Evolutionary conservation across 2,113 vertebrate species (phyloP).

Genomic region (Papio anubis): DNA sequence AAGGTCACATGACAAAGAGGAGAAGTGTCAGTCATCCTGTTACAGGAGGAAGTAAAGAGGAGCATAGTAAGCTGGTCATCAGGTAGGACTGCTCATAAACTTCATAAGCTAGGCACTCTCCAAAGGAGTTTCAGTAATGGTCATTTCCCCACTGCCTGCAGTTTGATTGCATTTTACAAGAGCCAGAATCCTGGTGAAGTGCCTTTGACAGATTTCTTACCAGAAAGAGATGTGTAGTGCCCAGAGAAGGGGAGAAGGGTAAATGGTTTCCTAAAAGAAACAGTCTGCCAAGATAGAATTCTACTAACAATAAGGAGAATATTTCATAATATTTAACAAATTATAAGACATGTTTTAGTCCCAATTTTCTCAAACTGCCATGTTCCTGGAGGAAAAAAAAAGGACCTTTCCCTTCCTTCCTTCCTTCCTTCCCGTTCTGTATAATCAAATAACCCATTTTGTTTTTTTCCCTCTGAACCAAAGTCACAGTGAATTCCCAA

Average conservation of each 20-base stretch:
- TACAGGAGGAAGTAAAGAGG: accelerated
- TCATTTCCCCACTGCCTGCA: accelerated
- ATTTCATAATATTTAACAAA: not conserved
- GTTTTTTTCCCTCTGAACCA: not conserved
- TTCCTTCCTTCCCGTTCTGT: too few relatives aligned
- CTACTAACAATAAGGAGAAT: not conserved
- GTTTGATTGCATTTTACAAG: not conserved
- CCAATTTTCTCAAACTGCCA: not conserved
- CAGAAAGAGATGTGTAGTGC: not conserved
- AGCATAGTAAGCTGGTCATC: not conserved
- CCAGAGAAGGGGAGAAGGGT: not conserved
- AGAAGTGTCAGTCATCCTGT: too few relatives aligned
- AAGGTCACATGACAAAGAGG: too few relatives aligned
- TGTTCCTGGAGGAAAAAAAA: not conserved
- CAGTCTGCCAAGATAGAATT: not conserved
- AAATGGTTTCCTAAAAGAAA: not conserved
- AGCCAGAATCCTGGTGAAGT: not conserved
- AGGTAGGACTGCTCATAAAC: too few relatives aligned
- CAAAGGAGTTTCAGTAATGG: not conserved
- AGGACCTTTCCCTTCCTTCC: too few relatives aligned
- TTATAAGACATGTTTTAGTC: not conserved
- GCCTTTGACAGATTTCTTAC: not conserved
- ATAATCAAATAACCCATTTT: not conserved
- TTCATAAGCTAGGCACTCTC: not conserved
- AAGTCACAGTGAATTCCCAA: not conserved